These are phyloP conservation scores for Tautogolabrus adspersus DNA, from an alignment of 2,113 vertebrate species.

Conservation along the genomic window DNA sequence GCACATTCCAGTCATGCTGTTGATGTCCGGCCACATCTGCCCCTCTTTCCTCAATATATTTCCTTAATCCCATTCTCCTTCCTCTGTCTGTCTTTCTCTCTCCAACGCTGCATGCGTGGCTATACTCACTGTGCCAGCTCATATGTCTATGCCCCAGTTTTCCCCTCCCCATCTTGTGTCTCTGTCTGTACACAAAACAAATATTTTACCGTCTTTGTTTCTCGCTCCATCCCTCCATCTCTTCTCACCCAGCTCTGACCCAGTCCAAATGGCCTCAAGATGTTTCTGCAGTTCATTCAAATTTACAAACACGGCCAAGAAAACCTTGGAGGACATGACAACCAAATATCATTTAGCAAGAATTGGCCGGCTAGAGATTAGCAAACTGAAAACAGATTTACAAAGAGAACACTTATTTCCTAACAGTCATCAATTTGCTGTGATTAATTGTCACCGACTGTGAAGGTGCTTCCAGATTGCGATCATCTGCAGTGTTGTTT, in stretches of 20 bases:
- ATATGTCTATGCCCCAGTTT: slow-evolving; percentile 18
- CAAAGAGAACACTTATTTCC: not conserved
- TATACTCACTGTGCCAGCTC: slow-evolving; percentile 35
- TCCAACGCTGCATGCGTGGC: slow-evolving; percentile 14
- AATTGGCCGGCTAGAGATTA: not conserved
- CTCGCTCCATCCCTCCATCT: slow-evolving; percentile 38
- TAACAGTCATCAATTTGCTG: not conserved
- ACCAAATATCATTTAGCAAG: slow-evolving; percentile 8
- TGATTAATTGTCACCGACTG: no score
- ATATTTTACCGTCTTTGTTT: slow-evolving; percentile 25
- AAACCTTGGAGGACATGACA: slow-evolving; percentile 26
- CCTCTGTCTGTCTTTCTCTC: slow-evolving; percentile 16
- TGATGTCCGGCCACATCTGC: slow-evolving; percentile 64
- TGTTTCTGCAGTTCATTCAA: slow-evolving; percentile 64
- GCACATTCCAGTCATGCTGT: slow-evolving; percentile 56
- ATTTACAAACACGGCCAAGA: slow-evolving; percentile 46
- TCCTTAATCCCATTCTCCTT: slow-evolving; percentile 34
- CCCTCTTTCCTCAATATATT: slow-evolving; percentile 44
- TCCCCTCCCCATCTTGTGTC: not conserved
- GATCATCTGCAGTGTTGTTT: not conserved
- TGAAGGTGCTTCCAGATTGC: not conserved
- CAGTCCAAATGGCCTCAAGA: slow-evolving; percentile 70
- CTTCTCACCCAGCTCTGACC: slow-evolving; percentile 49
- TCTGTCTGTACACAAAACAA: slow-evolving; percentile 19
- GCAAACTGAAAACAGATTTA: not conserved